Percentiles rank a stretch among this genome's conserved stretches.
Conservation (phyloP, 2,888 invertebrate genomes). For the Mellilla xanthometata region DNA sequence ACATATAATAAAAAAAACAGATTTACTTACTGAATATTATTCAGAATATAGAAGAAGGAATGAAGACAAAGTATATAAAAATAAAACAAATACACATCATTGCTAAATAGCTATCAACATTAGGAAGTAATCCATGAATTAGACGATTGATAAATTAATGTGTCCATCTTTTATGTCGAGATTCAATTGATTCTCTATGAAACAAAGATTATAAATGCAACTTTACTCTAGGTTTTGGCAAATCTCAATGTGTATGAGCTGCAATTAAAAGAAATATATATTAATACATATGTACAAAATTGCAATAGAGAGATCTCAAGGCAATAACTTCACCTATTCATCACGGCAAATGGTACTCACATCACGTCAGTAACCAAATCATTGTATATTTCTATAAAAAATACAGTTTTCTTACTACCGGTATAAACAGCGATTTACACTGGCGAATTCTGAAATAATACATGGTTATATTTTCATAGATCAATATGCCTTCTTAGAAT, state of each 20-base stretch:
- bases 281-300: constrained; percentile 79
- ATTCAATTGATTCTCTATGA: neutral
- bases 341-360: constrained; percentile 41
- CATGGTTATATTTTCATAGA: no score
- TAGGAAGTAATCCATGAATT: no score
- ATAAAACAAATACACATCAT: no score
- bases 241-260: constrained; percentile 1
- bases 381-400: constrained; percentile 18
- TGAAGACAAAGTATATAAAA: no score
- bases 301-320: constrained; percentile 66
- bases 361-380: constrained; percentile 7
- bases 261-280: constrained; percentile 52
- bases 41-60: no score
- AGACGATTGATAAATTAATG: no score
- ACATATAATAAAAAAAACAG: no score
- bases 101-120: no score
- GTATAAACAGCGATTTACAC: neutral
- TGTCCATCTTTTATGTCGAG: neutral
- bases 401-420: constrained; percentile 8
- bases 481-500: no score
- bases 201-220: neutral
- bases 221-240: neutral
- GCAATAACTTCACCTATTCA: constrained; percentile 59
- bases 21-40: no score
- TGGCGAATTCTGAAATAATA: no score